phyloP scores from a whole-genome alignment of 2,797 vertebrate species.

The Acropternis orthonyx region DNA sequence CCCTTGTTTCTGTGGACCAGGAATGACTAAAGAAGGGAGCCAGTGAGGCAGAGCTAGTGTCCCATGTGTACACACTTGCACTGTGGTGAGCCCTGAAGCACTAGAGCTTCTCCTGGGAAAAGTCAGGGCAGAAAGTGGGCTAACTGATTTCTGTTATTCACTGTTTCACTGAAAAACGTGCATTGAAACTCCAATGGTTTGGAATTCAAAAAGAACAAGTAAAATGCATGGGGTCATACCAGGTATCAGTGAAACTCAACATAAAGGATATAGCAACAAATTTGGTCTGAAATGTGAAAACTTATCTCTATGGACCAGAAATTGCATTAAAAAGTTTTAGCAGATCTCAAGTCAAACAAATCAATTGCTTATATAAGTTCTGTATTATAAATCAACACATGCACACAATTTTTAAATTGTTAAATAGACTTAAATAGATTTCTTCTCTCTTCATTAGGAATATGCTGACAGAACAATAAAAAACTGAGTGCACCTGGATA shows the following conservation, averaged over 20 bases:
- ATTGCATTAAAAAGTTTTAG: not conserved
- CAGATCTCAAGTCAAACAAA: not conserved
- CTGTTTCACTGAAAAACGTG: not conserved
- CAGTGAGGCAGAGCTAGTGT: not conserved
- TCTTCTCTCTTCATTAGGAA: not conserved
- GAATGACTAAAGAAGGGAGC: not conserved
- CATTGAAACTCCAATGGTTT: not conserved
- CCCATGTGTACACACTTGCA: rapidly evolving
- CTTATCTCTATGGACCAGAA: not conserved
- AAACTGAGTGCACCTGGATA: not conserved
- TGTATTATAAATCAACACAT: not conserved
- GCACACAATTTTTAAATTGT: not conserved
- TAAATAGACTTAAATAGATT: not conserved
- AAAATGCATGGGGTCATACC: not conserved
- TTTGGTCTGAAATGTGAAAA: not conserved
- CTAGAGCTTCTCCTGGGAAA: not conserved
- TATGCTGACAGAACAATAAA: not conserved
- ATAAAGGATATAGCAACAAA: not conserved
- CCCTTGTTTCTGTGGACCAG: not conserved
- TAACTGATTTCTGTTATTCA: not conserved
- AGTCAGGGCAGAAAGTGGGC: not conserved
- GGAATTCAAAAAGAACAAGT: not conserved
- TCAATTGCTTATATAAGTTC: not conserved
- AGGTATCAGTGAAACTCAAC: not conserved
- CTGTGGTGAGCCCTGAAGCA: not conserved